Evolutionary conservation across 2,888 invertebrate genomes (phyloP), one percentile per base, ranked within the genome.

Genomic region (Apotomis betuletana): DNA sequence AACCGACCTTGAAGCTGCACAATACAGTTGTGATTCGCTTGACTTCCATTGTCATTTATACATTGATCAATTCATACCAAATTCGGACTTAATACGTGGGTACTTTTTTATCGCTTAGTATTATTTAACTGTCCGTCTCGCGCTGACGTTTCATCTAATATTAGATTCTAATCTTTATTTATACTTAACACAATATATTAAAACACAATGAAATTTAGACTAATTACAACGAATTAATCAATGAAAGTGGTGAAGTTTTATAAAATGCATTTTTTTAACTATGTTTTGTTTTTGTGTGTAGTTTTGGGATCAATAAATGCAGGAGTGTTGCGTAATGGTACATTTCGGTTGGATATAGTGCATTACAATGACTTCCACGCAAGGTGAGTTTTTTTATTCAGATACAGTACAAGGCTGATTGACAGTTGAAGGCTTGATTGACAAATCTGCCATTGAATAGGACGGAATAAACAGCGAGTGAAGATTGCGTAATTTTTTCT

Each of bases 301-400:
- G 77, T 69, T 72, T 54, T 68, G 59, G 38, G 61, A 27, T 63
- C 71, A 67, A 82, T 81, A n/a, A 78, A 75, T 75, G 77, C 82
- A 52, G 79, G 79, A 60, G 84, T 86, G 61, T 67, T 86, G 36
- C 13, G 74, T 65, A 78, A 83, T 68, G 81, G 84, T 57, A 77
- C 91, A n/a, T 94, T 91, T 76, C 86, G 89, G 70, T 79, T 95
- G 74, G 93, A 94, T 73, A 86, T 95, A 67, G 85, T 94, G 65
- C 94, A 94, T 80, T 90, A 94, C 55, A 94, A 94, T 78, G 94
- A 94, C 83, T 94, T 94, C 77, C 94, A 94, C 78, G 94, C 90
- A 67, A 90, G 94, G 94, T 94, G 76, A 85, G 86, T 75, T 15
- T 57, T 15, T n/a, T 2, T 41, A 6, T 62, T 36, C 5, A 41